Evolutionary conservation across 2,113 vertebrate species (phyloP).

Genomic region (Heloderma charlesbogerti): DNA sequence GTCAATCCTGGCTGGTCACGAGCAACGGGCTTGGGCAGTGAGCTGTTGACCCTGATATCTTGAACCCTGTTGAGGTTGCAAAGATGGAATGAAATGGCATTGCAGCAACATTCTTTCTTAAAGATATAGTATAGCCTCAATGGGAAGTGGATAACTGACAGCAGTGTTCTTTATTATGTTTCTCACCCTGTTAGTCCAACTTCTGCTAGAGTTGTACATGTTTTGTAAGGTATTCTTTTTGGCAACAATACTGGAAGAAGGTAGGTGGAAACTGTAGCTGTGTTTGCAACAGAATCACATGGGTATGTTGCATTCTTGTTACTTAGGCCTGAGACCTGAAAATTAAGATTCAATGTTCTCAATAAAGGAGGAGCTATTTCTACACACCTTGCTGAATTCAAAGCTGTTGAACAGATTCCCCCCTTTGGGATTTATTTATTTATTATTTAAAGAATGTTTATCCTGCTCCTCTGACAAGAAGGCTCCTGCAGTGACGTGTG

Average conservation of each 20-base stretch:
- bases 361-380: background rate
- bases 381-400: background rate
- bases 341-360: background rate
- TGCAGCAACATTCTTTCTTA: slow-evolving; percentile 24
- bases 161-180: slow-evolving; percentile 26
- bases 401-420: no score
- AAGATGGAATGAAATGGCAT: slow-evolving; percentile 39
- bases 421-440: no score
- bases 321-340: background rate
- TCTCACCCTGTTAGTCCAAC: background rate
- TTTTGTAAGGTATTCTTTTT: slow-evolving; percentile 51
- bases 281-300: background rate
- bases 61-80: slow-evolving; percentile 23
- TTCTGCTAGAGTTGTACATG: slow-evolving; percentile 38
- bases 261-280: background rate
- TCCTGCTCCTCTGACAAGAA: no score
- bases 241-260: slow-evolving; percentile 30
- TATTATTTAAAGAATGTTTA: no score
- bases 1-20: background rate
- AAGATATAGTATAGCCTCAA: slow-evolving; percentile 19
- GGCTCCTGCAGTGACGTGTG: no score
- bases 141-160: slow-evolving; percentile 32
- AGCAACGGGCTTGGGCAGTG: slow-evolving; percentile 24
- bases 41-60: slow-evolving; percentile 43
- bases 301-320: background rate